Evolutionary conservation across 2,888 invertebrate genomes (phyloP), one percentile per base, ranked within the genome.

Genomic region (Heliconius erato): DNA sequence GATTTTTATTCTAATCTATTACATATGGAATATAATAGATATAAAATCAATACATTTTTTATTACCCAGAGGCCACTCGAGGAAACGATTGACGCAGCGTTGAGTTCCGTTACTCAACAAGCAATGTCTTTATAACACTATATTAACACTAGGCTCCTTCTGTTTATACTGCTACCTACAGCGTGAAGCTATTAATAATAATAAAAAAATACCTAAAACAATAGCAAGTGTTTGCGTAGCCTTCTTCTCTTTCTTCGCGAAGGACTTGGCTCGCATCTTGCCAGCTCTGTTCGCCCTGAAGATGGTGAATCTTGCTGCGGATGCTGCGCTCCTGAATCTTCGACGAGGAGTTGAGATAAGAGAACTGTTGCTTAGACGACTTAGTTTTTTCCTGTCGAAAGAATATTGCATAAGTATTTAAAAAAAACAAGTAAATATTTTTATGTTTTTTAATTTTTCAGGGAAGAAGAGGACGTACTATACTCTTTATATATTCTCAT

Each of bases 201-300:
- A 9, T 40, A 35, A 40, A 40, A 40, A 40, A 40, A 40, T 96
- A 99, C 99, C 99, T 92, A 99, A 97, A 87, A 99, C 99, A 93
- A 99, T 99, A 82, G 99, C 99, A 86, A 99, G 96, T 1, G 99
- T 99, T 96, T 99, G 99, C 35, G 99, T 99, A 26, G 99, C 99
- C 93, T 99, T 99, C 87, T 99, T 97, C 93, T 99, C 99, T 90
- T 98, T 98, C 94, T 98, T 98, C 67, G 98, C 99, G 44, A 98
- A 98, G 28, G 98, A 98, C 92, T 99, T 99, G 90, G 99, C 99
- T 68, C 98, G 96, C 93, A 99, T 98, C 94, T 99, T 99, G 89
- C 98, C 98, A 79, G 98, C 98, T 91, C 99, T 98, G 96, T 99
- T 98, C 84, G 98, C 98, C 91, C 98, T 98, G 96, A 98, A 98